Conservation (phyloP, 2,113 vertebrate species). For the Crypturellus undulatus region DNA sequence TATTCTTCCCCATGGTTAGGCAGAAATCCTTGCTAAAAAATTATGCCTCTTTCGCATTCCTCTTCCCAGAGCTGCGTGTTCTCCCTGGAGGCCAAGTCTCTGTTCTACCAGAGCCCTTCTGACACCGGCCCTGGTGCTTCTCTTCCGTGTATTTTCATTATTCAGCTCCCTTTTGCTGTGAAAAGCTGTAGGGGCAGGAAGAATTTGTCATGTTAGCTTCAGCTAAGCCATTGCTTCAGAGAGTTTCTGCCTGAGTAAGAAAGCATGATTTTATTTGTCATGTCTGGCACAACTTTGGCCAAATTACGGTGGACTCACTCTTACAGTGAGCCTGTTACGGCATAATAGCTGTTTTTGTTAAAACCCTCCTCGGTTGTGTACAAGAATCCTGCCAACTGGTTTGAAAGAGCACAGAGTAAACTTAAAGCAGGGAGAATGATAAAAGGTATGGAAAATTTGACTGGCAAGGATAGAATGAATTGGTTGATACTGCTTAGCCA, state of each 20-base stretch:
- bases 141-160: neutral
- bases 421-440: neutral
- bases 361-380: neutral
- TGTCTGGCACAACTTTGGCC: neutral
- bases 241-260: neutral
- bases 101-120: neutral
- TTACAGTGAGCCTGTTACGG: neutral
- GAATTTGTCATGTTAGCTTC: constrained; percentile 17
- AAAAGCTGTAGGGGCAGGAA: neutral
- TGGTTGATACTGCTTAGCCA: neutral
- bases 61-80: constrained; percentile 27
- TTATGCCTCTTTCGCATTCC: neutral
- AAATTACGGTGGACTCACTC: neutral
- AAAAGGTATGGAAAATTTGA: neutral
- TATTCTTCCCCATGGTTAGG: neutral
- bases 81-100: neutral
- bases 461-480: neutral
- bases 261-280: neutral
- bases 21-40: neutral
- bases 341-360: neutral
- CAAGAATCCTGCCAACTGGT: neutral
- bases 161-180: neutral
- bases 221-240: neutral
- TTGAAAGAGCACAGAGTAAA: neutral
- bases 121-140: neutral